Percentiles rank a stretch among this genome's conserved stretches.
These are phyloP conservation scores for Styela clava DNA, from an alignment of 23 tunicate genomes.

Conservation along the genomic window DNA sequence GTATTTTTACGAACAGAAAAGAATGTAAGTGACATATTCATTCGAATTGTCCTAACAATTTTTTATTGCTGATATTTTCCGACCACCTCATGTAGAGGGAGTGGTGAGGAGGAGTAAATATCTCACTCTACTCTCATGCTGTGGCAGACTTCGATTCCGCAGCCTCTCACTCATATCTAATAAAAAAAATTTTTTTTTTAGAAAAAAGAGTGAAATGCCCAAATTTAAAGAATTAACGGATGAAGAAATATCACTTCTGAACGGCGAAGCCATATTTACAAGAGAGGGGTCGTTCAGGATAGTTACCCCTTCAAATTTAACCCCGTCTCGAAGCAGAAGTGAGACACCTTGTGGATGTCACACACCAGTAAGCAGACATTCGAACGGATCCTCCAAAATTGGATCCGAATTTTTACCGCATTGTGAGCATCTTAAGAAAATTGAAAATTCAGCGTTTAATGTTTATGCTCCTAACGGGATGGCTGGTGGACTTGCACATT, in stretches of 20 bases:
- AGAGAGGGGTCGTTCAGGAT: constrained; percentile 2
- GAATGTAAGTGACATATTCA: neutral
- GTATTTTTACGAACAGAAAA: constrained; percentile 48
- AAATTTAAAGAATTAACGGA: neutral
- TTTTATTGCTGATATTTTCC: neutral
- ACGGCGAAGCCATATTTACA: constrained; percentile 1
- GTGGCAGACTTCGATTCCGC: too few relatives aligned
- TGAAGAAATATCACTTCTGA: constrained; percentile 3
- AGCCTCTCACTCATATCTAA: too few relatives aligned
- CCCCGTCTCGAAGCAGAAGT: constrained; percentile 18
- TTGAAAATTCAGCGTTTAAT: neutral
- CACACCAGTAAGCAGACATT: constrained; percentile 9
- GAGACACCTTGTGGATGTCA: constrained; percentile 12
- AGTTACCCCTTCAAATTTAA: constrained; percentile 7
- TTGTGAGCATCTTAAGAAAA: constrained; percentile 11
- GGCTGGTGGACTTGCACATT: neutral
- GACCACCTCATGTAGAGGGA: too few relatives aligned
- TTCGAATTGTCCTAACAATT: neutral
- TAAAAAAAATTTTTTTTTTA: too few relatives aligned
- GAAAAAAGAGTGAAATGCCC: neutral
- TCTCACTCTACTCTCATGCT: too few relatives aligned
- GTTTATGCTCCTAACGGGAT: neutral
- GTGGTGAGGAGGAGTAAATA: too few relatives aligned
- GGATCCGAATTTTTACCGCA: neutral
- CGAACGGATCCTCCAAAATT: constrained; percentile 17